Base-by-base conservation (phyloP, 2,113 vertebrate genomes). In the Gavia stellata region DNA sequence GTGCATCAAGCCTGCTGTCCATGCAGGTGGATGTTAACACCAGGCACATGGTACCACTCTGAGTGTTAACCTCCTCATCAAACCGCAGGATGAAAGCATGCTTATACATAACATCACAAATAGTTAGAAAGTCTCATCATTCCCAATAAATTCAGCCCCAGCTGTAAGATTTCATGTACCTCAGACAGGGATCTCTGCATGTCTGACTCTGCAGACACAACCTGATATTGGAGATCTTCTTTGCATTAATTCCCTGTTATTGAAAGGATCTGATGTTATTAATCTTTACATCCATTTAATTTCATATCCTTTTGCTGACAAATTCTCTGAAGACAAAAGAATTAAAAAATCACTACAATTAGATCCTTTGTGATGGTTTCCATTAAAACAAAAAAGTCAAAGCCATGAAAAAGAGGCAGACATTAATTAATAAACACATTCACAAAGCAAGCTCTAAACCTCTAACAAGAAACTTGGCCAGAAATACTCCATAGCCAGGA, bases 391-490 rank as follows among this genome's bases (percentile, higher is more conserved):
- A 55, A 59, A 72, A 70, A 58, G 58, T 68, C 75, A 90, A 94
- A 92, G 50, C 59, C 44, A 62, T 42, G 45, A 77, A 74, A 96
- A 59, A 74, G n/a, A 94, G 18, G 16, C 47, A 92, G 28, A 75
- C 18, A 26, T 84, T 84, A 94, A 85, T 91, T 95, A 96, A 92
- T 68, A 94, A 96, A 82, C 0, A 1, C 23, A 77, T 55, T 78
- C 36, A 62, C 26, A 85, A 92, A 92, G 56, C 61, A 86, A 88
- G 26, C 50, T 89, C 56, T 80, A 93, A 96, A 81, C 26, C 26
- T 81, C 88, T 93, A 86, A 95, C 67, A 80, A 78, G 89, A n/a
- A n/a, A 80, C 73, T 92, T 94, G 18, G 71, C 34, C 81, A 93
- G 58, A 91, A 88, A 81, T 79, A 92, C 29, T 91, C 67, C 86